phyloP scores from a whole-genome alignment of 2,113 vertebrate species.

The Zapornia atra region DNA sequence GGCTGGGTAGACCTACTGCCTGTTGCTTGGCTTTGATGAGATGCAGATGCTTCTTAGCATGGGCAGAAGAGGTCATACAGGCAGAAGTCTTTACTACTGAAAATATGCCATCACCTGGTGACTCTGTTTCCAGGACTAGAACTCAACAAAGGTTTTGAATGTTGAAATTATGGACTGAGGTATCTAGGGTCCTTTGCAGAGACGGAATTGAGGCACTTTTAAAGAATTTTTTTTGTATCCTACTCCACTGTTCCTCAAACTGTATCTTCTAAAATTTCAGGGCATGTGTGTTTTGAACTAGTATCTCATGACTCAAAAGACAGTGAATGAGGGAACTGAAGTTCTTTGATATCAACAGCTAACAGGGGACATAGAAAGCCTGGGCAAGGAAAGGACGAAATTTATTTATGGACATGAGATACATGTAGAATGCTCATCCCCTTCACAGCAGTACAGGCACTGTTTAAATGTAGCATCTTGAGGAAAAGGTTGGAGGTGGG shows the following conservation, averaged over 20 bases:
- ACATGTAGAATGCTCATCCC: neutral
- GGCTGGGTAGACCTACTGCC: neutral
- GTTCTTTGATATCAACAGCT: neutral
- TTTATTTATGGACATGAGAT: neutral
- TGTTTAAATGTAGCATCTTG: neutral
- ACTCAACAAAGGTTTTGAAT: neutral
- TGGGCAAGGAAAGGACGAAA: neutral
- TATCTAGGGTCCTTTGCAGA: neutral
- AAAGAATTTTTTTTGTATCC: neutral
- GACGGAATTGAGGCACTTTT: neutral
- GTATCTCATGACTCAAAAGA: neutral
- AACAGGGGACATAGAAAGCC: neutral
- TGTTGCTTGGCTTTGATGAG: neutral
- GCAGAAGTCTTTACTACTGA: neutral
- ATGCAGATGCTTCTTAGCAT: neutral
- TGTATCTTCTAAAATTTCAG: neutral
- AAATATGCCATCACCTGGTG: neutral
- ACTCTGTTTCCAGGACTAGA: neutral
- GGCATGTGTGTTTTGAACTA: neutral
- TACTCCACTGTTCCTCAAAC: neutral
- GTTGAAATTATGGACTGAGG: neutral
- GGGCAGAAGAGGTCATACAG: neutral
- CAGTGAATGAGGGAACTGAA: neutral
- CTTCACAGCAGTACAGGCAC: neutral
- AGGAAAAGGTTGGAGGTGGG: neutral